Evolutionary conservation across 1,140 invertebrate genomes (phyloP).

Genomic region (Grapholita molesta): DNA sequence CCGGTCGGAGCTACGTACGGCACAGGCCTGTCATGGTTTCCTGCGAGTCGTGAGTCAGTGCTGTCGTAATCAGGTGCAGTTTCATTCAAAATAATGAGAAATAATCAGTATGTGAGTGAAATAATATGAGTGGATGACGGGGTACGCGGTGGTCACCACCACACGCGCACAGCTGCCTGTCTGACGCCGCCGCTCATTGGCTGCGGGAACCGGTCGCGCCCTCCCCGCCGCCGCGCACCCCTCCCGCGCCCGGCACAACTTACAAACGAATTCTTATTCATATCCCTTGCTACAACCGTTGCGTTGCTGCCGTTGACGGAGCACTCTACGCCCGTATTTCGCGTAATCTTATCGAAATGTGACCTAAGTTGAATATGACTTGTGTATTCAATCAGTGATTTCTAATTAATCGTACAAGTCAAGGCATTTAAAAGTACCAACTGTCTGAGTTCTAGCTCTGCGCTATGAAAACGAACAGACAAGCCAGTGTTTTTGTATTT

Average conservation of each 20-base stretch:
- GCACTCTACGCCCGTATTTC: slow-evolving; percentile 55
- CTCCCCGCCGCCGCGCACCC: slow-evolving; percentile 38
- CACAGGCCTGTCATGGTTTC: slow-evolving; percentile 24
- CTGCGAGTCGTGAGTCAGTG: slow-evolving; percentile 42
- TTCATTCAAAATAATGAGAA: slow-evolving; percentile 57
- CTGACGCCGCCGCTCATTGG: slow-evolving; percentile 59
- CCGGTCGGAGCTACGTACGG: slow-evolving; percentile 7
- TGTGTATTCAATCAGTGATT: slow-evolving; percentile 39
- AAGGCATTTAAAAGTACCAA: neutral
- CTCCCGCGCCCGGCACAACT: slow-evolving; percentile 43
- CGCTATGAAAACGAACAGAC: slow-evolving; percentile 64
- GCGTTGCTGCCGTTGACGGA: slow-evolving; percentile 62
- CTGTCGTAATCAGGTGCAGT: slow-evolving; percentile 36
- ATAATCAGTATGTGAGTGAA: slow-evolving; percentile 44
- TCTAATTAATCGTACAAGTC: slow-evolving; percentile 21
- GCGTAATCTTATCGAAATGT: slow-evolving; percentile 76
- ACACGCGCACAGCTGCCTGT: slow-evolving; percentile 60
- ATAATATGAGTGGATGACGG: slow-evolving; percentile 49
- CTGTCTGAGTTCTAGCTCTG: slow-evolving; percentile 24
- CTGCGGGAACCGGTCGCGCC: slow-evolving; percentile 56
- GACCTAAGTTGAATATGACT: slow-evolving; percentile 50
- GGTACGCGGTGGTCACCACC: slow-evolving; percentile 37
- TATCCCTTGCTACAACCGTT: slow-evolving; percentile 65
- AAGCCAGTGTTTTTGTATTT: slow-evolving; percentile 63
- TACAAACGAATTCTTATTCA: slow-evolving; percentile 71